Evolutionary conservation across 2,797 vertebrate species (phyloP).

Genomic region (Capromys pilorides): DNA sequence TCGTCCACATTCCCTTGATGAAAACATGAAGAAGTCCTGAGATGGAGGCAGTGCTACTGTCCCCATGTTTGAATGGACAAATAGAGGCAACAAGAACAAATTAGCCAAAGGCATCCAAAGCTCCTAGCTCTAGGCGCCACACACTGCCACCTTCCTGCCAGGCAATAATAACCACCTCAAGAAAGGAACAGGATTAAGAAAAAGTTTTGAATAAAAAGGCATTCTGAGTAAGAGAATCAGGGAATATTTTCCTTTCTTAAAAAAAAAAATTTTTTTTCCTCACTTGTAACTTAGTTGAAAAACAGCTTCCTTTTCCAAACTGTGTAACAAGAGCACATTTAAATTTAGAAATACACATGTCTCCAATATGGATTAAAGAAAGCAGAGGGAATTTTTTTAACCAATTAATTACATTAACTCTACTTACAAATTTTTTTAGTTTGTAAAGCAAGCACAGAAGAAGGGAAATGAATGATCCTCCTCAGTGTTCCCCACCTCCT

Average conservation of each 20-base stretch:
- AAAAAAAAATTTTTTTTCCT: not conserved
- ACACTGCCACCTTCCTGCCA: not conserved
- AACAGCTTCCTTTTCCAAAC: not conserved
- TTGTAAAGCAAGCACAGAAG: not conserved
- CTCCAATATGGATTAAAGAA: not conserved
- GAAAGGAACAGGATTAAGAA: not conserved
- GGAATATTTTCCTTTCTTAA: not conserved
- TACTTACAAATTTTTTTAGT: not conserved
- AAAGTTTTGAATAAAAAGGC: not conserved
- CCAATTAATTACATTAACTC: not conserved
- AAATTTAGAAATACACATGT: slow-evolving; percentile 34
- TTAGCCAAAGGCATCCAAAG: not conserved
- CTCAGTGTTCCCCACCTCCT: not conserved
- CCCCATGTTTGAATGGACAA: not conserved
- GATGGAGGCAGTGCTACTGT: rapidly evolving
- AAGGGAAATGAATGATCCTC: not conserved
- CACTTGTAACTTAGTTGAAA: not conserved
- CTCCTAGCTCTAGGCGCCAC: rapidly evolving
- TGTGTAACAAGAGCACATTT: not conserved
- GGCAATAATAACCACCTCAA: not conserved
- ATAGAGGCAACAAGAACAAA: not conserved
- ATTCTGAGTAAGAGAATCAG: not conserved
- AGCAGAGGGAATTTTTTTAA: not conserved
- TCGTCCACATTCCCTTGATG: not conserved
- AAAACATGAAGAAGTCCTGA: not conserved